These are phyloP conservation scores for Megaptera novaeangliae DNA, from an alignment of 2,113 vertebrate genomes.

Conservation along the genomic window DNA sequence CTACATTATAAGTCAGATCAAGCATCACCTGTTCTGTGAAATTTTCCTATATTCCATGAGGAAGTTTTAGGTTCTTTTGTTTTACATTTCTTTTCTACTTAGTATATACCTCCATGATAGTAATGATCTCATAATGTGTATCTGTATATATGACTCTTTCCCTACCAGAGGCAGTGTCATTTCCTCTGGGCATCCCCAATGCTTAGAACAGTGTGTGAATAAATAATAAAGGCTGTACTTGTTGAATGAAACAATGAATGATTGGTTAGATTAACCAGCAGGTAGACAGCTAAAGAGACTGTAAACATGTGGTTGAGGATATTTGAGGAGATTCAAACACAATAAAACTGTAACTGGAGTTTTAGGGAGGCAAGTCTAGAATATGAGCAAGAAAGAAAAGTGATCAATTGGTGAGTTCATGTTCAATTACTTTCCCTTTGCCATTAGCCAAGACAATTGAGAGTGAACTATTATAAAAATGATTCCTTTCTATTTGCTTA, in stretches of 20 bases:
- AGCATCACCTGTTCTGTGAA: background rate
- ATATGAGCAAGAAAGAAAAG: background rate
- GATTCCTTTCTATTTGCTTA: background rate
- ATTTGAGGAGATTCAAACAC: background rate
- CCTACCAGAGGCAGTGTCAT: background rate
- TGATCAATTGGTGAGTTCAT: background rate
- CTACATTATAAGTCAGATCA: background rate
- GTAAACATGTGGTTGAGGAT: background rate
- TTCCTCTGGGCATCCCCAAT: background rate
- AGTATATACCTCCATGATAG: background rate
- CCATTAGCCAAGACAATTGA: background rate
- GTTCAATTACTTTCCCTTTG: background rate
- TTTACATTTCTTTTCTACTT: conserved; percentile 26
- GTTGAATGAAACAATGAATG: background rate
- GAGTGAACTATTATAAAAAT: background rate
- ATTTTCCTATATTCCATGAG: background rate
- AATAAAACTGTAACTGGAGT: background rate
- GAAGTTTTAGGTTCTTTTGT: background rate
- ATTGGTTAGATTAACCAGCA: background rate
- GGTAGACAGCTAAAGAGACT: background rate
- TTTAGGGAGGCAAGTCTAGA: background rate
- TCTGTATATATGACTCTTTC: background rate
- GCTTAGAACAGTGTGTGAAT: background rate
- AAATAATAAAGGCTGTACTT: background rate
- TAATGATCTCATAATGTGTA: background rate